A percentile compares a stretch with the other conserved stretches of the same genome.
Conservation (phyloP, 2,113 vertebrate species). For the Oncorhynchus keta region DNA sequence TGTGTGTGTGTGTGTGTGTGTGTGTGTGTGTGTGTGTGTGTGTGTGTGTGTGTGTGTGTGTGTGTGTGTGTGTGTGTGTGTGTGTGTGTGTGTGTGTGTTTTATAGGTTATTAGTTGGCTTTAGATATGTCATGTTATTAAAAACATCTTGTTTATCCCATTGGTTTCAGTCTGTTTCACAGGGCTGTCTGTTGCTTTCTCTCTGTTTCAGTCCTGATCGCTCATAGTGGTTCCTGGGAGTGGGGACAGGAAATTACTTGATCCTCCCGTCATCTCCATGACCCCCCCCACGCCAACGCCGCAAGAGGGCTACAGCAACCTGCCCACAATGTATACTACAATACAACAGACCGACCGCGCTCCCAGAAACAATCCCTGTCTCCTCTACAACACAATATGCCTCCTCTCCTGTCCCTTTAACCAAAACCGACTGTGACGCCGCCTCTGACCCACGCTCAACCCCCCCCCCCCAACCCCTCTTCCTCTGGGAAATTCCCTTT, state of each 20-base stretch:
- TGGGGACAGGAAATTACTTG: constrained; percentile 35
- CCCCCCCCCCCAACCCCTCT: neutral
- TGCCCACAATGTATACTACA: constrained; percentile 41
- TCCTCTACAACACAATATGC: constrained; percentile 46
- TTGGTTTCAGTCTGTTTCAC: neutral
- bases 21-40: neutral
- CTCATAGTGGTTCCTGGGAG: constrained; percentile 36
- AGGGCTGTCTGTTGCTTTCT: constrained; percentile 2
- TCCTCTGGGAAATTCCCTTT: neutral
- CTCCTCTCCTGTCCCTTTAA: constrained; percentile 53
- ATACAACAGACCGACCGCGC: constrained; percentile 33
- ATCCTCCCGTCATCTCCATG: constrained; percentile 24
- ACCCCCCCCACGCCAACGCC: constrained; percentile 35
- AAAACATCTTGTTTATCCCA: no score
- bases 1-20: no score
- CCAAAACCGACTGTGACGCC: constrained; percentile 60
- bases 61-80: no score
- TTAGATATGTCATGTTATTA: constrained; percentile 1
- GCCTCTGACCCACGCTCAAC: constrained; percentile 6
- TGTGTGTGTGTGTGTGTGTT: neutral
- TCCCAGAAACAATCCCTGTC: neutral
- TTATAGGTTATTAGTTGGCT: no score
- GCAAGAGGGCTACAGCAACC: constrained; percentile 40
- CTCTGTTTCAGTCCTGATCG: constrained; percentile 71
- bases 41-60: no score